Conservation (phyloP, 2,113 vertebrate species). For the Hassar affinis region DNA sequence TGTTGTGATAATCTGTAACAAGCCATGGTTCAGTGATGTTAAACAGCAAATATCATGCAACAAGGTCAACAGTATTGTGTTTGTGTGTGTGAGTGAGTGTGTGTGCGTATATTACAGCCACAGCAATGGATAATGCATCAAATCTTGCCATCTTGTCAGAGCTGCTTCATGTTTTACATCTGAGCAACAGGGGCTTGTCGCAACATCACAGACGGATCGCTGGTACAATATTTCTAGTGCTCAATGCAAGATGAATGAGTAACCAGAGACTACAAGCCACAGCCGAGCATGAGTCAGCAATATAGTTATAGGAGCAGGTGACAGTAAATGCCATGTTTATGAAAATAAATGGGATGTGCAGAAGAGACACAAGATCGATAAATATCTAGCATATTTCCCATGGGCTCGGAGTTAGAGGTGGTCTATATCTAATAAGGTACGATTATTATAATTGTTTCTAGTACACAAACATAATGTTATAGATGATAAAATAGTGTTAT, state of each 20-base stretch:
- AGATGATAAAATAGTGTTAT: too few species aligned
- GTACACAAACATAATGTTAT: too few species aligned
- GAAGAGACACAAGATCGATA: background rate
- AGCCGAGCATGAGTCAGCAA: slow-evolving; percentile 37
- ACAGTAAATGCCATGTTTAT: slow-evolving; percentile 42
- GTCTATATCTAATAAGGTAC: background rate
- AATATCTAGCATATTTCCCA: background rate
- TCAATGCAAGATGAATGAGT: slow-evolving; percentile 3
- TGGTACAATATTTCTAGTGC: slow-evolving; percentile 21
- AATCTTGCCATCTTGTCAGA: slow-evolving; percentile 25
- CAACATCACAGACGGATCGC: background rate
- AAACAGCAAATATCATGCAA: slow-evolving; percentile 36
- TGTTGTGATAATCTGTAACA: slow-evolving; percentile 1
- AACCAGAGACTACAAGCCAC: background rate
- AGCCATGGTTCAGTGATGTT: slow-evolving; percentile 36
- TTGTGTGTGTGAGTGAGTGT: background rate
- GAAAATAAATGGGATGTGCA: background rate
- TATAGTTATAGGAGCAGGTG: slow-evolving; percentile 17
- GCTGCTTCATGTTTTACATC: background rate
- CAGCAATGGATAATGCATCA: slow-evolving; percentile 21
- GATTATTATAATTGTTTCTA: too few species aligned
- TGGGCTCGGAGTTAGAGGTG: background rate
- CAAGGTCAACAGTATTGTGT: slow-evolving; percentile 25
- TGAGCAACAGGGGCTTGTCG: background rate
- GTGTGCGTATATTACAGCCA: background rate